A percentile compares a stretch with the other conserved stretches of the same genome.
phyloP scores from a whole-genome alignment of 2,888 invertebrate genomes.

The Neria commutata region DNA sequence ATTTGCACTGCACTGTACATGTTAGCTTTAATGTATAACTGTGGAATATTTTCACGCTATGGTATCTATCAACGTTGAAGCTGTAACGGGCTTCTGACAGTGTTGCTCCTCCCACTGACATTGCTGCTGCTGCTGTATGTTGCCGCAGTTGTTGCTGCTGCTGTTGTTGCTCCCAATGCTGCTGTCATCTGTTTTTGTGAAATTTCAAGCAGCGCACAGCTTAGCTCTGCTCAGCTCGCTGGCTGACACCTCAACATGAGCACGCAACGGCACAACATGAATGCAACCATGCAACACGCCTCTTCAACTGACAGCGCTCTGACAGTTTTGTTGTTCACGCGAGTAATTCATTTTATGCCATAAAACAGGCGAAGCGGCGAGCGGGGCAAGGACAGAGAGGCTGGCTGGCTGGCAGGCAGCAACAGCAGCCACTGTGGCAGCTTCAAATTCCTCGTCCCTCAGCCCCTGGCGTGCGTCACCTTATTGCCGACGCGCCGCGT shows the following conservation, averaged over 20 bases:
- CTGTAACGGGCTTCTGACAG: constrained; percentile 6
- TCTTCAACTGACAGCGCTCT: constrained; percentile 55
- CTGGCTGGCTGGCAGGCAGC: too few relatives aligned
- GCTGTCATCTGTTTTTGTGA: constrained; percentile 47
- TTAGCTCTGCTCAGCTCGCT: too few relatives aligned
- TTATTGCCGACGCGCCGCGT: constrained; percentile 57
- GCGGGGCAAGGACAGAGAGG: too few relatives aligned
- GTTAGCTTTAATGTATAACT: too few relatives aligned
- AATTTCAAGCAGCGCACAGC: constrained; percentile 53
- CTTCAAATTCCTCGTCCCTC: constrained; percentile 40
- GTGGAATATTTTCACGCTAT: constrained; percentile 14
- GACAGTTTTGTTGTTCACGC: constrained; percentile 61
- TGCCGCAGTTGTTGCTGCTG: constrained; percentile 18
- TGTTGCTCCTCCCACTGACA: neutral
- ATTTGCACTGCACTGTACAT: too few relatives aligned
- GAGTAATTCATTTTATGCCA: constrained; percentile 58
- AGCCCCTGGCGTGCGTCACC: constrained; percentile 50
- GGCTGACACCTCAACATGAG: constrained; percentile 50
- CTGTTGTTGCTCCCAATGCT: constrained; percentile 31
- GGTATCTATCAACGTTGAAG: constrained; percentile 14
- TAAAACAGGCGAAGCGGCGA: constrained; percentile 30
- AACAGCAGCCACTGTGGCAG: constrained; percentile 32
- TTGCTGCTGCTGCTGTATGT: constrained; percentile 6
- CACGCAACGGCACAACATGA: constrained; percentile 23
- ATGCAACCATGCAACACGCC: constrained; percentile 35